Evolutionary conservation across 2,113 vertebrate genomes (phyloP).

Genomic region (Oncorhynchus keta): DNA sequence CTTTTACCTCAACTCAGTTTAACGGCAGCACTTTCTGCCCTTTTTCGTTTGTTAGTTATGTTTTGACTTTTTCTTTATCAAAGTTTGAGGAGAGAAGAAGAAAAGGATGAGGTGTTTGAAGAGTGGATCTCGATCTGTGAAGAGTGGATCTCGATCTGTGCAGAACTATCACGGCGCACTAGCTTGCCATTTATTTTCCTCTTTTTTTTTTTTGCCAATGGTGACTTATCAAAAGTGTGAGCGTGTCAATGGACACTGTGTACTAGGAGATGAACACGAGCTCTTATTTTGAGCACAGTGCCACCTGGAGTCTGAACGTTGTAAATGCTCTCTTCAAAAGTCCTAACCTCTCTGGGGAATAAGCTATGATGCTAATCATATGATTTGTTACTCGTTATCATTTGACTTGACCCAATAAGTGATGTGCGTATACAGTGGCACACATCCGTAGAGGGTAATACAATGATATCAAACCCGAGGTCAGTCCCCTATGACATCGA

Average conservation of each 20-base stretch:
- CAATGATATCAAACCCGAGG: conserved; percentile 34
- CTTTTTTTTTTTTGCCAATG: conserved; percentile 51
- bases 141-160: neutral
- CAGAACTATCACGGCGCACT: conserved; percentile 4
- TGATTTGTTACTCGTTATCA: conserved; percentile 29
- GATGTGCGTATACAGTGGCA: conserved; percentile 34
- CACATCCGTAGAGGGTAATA: conserved; percentile 47
- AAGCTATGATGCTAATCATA: conserved; percentile 3
- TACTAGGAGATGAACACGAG: conserved; percentile 20
- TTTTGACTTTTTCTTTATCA: conserved; percentile 10
- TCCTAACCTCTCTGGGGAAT: conserved; percentile 25
- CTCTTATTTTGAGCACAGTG: conserved; percentile 69
- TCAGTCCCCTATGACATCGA: conserved; percentile 23
- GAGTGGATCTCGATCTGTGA: neutral
- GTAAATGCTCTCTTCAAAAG: conserved; percentile 45
- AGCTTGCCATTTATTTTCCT: conserved; percentile 37
- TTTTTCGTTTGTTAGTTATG: conserved; percentile 23
- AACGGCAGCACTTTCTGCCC: conserved; percentile 85
- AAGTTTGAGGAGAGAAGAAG: no score
- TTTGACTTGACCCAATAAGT: conserved; percentile 33
- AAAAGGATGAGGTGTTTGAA: no score
- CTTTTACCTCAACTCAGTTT: conserved; percentile 64
- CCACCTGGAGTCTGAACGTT: conserved; percentile 63
- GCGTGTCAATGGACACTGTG: conserved; percentile 44
- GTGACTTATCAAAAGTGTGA: conserved; percentile 45